phyloP scores from a whole-genome alignment of 2,797 vertebrate species.

The Pogonophryne albipinna region DNA sequence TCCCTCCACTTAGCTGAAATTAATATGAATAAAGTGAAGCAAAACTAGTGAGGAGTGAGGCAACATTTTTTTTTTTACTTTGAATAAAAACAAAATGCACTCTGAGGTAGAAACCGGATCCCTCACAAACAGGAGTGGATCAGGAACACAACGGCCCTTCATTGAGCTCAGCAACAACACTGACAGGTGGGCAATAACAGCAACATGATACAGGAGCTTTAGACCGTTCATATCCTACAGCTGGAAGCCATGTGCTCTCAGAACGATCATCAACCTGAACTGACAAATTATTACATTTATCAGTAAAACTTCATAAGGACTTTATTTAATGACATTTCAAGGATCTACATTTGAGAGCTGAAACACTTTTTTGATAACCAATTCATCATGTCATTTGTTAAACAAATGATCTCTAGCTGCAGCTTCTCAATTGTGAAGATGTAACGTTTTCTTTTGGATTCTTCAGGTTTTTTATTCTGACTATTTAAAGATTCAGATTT shows the following conservation, averaged over 20 bases:
- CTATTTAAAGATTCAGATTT: too few relatives aligned
- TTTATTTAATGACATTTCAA: neutral
- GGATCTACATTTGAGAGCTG: neutral
- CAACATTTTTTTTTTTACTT: neutral
- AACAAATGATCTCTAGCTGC: neutral
- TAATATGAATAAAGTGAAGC: too few relatives aligned
- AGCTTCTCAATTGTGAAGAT: neutral
- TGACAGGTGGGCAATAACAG: constrained; percentile 66
- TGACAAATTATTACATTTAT: too few relatives aligned
- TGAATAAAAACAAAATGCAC: constrained; percentile 36
- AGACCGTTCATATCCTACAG: constrained; percentile 36
- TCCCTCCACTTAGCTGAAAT: neutral
- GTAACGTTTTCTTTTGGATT: too few relatives aligned
- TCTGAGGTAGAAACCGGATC: constrained; percentile 61
- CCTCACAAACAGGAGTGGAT: constrained; percentile 22
- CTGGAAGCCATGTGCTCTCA: neutral
- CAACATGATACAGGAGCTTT: constrained; percentile 51
- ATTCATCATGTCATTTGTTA: neutral
- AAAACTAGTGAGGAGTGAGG: too few relatives aligned
- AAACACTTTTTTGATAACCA: neutral
- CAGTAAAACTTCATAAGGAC: neutral
- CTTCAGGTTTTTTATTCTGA: neutral
- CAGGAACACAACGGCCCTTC: constrained; percentile 47
- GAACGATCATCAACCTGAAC: neutral
- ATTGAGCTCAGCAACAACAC: constrained; percentile 30